Evolutionary conservation across 2,888 invertebrate genomes (phyloP), one percentile per base, ranked within the genome.

Genomic region (Cheilosia vulpina): DNA sequence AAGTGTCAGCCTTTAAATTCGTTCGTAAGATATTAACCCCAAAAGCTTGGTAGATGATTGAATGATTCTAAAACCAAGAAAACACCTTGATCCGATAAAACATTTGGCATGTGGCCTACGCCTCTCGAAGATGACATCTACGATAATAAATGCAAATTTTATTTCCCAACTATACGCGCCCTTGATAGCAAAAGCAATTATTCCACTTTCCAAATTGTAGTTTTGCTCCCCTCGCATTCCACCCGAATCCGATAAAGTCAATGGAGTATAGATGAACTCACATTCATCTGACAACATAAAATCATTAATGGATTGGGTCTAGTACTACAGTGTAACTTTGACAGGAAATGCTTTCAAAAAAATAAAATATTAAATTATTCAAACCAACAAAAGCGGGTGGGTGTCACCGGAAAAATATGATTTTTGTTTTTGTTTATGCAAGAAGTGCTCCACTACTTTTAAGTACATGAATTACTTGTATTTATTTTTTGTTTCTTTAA

Each of bases 381-480:
- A 69, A 62, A 34, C 7, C 21, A 11, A 45, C 47, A 41, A 19
- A 73, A 60, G 11, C 43, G 55, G 45, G 62, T 52, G 53, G 34
- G 62, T 52, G 53, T 63, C 41, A 55, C 55, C 43, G 55, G 13
- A 38, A 4, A 45, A 55, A 9, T 41, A 27, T 52, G 52, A 27
- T 62, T 53, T 41, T 58, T 21, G 1, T 34, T 63, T 47, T 62
- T 55, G 11, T 62, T 24, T 38, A 58, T 38, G 75, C 66, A 68
- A 60, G 68, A 60, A 58, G 72, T 79, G 72, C 72, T 72, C 72
- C 52, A 45, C 65, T 65, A 79, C 21, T 72, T 58, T 38, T 50
- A 63, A 78, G 58, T 71, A 57, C 38, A 71, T 72, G 69, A 69
- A 77, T 62, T 68, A 68, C 60, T 60, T 50, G 47, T 41, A 58